A percentile compares a stretch with the other conserved stretches of the same genome.
These are phyloP conservation scores for Stenichneumon culpator DNA, from an alignment of 2,888 invertebrate species.

Conservation along the genomic window DNA sequence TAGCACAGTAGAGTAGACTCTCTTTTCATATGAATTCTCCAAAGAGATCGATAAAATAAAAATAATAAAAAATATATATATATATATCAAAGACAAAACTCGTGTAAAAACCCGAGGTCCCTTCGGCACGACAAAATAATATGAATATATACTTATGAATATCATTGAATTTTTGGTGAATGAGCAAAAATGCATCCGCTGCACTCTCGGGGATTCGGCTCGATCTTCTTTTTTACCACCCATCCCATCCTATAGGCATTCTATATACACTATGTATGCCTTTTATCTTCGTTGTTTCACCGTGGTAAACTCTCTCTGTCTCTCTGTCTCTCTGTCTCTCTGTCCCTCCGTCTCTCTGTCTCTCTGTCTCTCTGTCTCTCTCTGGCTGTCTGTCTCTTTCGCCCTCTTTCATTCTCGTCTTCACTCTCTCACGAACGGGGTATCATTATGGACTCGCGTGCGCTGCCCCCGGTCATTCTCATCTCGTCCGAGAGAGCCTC, in stretches of 20 bases:
- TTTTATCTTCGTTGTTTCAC: not conserved
- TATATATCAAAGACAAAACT: not conserved
- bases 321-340: not conserved
- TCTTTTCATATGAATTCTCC: too few species aligned
- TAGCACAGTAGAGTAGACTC: not conserved
- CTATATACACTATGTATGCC: not conserved
- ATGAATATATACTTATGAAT: slow-evolving; percentile 12
- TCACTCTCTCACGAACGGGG: slow-evolving; percentile 68
- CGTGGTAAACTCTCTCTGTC: too few species aligned
- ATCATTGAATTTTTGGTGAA: slow-evolving; percentile 24
- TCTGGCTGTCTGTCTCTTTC: slow-evolving; percentile 19
- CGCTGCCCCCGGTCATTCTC: slow-evolving; percentile 82
- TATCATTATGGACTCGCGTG: slow-evolving; percentile 83
- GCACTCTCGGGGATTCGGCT: slow-evolving; percentile 48
- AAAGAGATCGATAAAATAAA: not conserved
- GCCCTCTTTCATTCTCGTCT: slow-evolving; percentile 52
- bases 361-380: slow-evolving; percentile 37
- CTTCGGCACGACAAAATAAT: not conserved
- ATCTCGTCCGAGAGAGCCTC: slow-evolving; percentile 70
- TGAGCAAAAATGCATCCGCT: slow-evolving; percentile 32
- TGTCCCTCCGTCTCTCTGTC: too few species aligned
- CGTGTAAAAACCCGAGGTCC: not conserved
- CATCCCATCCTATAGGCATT: slow-evolving; percentile 46
- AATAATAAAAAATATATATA: not conserved
- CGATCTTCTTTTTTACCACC: slow-evolving; percentile 43